Percentiles rank a stretch among this genome's conserved stretches.
These are phyloP conservation scores for Malaclemys terrapin DNA, from an alignment of 2,113 vertebrate genomes.

Conservation along the genomic window DNA sequence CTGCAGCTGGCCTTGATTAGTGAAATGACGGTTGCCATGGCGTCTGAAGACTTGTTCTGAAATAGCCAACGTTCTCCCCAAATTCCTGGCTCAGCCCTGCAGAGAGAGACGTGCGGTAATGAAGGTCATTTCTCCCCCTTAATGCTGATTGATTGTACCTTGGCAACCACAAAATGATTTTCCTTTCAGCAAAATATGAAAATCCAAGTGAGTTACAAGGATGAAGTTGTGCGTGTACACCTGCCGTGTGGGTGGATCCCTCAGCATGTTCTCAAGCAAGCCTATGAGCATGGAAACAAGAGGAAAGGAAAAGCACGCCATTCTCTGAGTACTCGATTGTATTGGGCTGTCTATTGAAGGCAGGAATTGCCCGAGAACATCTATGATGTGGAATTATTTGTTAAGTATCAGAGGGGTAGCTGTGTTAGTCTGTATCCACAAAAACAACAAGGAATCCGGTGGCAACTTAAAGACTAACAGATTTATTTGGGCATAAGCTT, in stretches of 20 bases:
- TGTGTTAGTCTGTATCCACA: no score
- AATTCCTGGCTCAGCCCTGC: background rate
- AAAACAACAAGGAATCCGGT: no score
- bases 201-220: background rate
- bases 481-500: no score
- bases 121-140: background rate
- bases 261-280: background rate
- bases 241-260: background rate
- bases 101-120: background rate
- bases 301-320: background rate
- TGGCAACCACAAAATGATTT: background rate
- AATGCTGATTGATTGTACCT: constrained; percentile 16
- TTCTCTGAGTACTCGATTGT: background rate
- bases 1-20: constrained; percentile 11
- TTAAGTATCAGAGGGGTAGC: no score
- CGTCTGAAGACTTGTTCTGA: background rate
- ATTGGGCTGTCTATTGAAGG: background rate
- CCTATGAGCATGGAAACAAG: background rate
- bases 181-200: background rate
- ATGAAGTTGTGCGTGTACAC: background rate
- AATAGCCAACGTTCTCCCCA: background rate
- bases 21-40: constrained; percentile 53
- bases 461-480: no score
- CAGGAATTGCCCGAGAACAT: background rate
- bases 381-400: background rate